Evolutionary conservation across 53 echinoderm and acorn worm species (phyloP), one percentile per base, ranked within the genome.

Genomic region (Crossaster papposus): DNA sequence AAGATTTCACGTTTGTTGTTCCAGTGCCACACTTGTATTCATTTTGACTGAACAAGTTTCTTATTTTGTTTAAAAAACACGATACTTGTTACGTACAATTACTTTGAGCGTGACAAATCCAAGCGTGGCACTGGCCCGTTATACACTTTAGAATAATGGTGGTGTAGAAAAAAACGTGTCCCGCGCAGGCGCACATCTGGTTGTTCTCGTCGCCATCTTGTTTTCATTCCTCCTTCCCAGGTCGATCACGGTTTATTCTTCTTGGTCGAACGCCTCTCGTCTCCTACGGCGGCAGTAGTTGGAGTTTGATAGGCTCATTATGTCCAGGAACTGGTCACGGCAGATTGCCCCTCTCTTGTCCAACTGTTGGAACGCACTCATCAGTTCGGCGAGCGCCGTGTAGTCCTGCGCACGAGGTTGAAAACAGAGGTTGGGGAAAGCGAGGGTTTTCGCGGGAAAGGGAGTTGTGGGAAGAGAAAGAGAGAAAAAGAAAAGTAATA

Each of bases 281-380:
- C 87, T 87, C 76, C 26, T 75, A 55, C 87, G 85, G 32, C 85
- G 75, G 62, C 87, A 87, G 76, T 54, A 76, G 76, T 58, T 87
- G 87, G 87, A 87, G 11, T 33, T 5, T 23, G 31, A 55, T 37
- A 87, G 53, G 44, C 55, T 77, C 75, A 87, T 74, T 35, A 62
- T 38, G 52, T 87, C 87, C 87, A 87, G 76, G 87, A 76, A 87
- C 7, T 34, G 77, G 36, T 87, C 87, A 0, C 13, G 35, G 63
- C 87, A 87, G 36, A 87, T 87, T 2, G 50, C 35, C 3, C 37
- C 87, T 30, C 87, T 75, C 87, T 87, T 87, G 87, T 87, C 76
- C 58, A 77, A 32, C 35, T 74, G 17, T 18, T 34, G 14, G 77
- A 87, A 77, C 24, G 29, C 15, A 14, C 63, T 36, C 36, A 87